Evolutionary conservation across 2,113 vertebrate genomes (phyloP), one percentile per base, ranked within the genome.

Genomic region (Sclerurus mexicanus): DNA sequence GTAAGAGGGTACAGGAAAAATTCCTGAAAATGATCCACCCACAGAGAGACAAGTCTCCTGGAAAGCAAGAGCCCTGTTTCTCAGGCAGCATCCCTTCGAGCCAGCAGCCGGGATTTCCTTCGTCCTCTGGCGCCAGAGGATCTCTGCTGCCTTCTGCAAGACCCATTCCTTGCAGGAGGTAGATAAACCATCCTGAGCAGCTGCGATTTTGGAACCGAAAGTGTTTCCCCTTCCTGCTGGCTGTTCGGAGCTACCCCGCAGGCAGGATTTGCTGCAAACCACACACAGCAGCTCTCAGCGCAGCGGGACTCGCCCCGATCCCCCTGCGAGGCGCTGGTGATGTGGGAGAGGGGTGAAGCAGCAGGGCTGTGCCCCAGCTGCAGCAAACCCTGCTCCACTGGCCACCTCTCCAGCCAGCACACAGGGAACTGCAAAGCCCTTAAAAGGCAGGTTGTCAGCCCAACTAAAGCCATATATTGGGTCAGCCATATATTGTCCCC

Each of bases 141-240:
- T 67, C 75, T 89, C 80, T 79, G 92, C 89, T 85, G 93, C 90
- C 89, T 84, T 89, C 80, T 94, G 86, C 60, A 81, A 92, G 75
- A 52, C 76, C 81, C 4, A 16, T 52, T 86, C 82, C 85, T 93
- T 89, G 90, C 85, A 83, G 66, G 96, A 90, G 93, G 83, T 58
- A 89, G 83, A 85, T 72, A 89, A 96, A 78, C 90, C 80, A 88
- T 90, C 83, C 93, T 28, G 17, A 79, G 80, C 92, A 94, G 92
- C 96, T 89, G 86, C 11, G 0, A 72, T 75, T 80, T 84, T 94
- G 92, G 86, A 96, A 93, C 92, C 49, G 77, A 93, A 95, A 96
- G 89, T 30, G 73, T 91, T 96, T 97, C 95, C 89, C 77, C 87
- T 96, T 97, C 93, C 93, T 97, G 93, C 81, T 76, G 93, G 91